phyloP scores from a whole-genome alignment of 2,797 vertebrate species.

The Knipowitschia caucasica region DNA sequence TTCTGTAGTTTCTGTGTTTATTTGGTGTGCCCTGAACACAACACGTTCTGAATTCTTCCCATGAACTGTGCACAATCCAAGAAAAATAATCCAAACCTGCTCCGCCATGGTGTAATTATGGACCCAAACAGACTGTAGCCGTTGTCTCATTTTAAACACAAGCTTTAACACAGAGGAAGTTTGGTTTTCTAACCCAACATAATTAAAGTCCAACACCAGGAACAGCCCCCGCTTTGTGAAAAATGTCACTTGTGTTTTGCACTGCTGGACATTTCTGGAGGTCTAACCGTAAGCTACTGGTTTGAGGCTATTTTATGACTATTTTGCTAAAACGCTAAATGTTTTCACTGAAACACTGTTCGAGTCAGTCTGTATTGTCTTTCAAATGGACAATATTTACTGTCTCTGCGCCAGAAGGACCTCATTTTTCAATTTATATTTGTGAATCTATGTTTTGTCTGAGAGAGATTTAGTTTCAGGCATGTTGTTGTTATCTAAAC shows the following conservation, averaged over 20 bases:
- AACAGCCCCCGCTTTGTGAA: conserved; percentile 28
- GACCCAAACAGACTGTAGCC: conserved; percentile 59
- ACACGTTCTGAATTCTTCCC: conserved; percentile 58
- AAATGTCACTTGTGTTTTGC: conserved; percentile 26
- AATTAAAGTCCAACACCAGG: conserved; percentile 61
- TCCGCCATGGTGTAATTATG: conserved; percentile 67
- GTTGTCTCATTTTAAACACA: conserved; percentile 57
- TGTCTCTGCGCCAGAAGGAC: too few species aligned
- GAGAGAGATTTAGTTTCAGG: conserved; percentile 16
- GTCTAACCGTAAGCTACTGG: conserved; percentile 19
- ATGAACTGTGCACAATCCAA: conserved; percentile 59
- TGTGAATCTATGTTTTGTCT: conserved; percentile 17
- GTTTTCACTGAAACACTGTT: too few species aligned
- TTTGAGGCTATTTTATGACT: too few species aligned
- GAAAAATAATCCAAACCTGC: conserved; percentile 60
- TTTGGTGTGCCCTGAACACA: conserved; percentile 58
- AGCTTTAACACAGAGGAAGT: conserved; percentile 55
- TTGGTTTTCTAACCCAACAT: conserved; percentile 63
- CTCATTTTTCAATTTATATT: conserved; percentile 31
- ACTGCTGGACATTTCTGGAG: conserved; percentile 32
- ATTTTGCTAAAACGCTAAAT: too few species aligned
- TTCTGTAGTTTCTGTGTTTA: conserved; percentile 41
- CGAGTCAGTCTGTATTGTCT: too few species aligned
- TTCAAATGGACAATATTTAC: too few species aligned
- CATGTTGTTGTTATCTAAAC: conserved; percentile 22